Conservation (phyloP, 2,797 vertebrate genomes). For the Lacerta viridis region DNA sequence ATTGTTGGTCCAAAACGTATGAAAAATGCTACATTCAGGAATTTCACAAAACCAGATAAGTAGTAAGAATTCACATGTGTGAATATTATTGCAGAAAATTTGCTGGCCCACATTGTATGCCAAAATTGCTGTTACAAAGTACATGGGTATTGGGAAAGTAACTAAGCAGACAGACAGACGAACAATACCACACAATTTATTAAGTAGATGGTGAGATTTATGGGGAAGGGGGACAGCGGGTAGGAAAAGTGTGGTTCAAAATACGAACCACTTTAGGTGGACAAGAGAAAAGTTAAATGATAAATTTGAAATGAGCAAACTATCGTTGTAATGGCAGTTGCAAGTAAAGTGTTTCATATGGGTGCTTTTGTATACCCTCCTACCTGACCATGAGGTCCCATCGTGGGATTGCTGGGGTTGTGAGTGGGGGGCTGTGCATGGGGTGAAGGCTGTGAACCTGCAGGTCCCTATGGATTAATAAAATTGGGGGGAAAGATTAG, state of each 20-base stretch:
- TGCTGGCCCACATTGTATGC: neutral
- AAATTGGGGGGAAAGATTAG: constrained; percentile 47
- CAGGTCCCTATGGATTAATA: constrained; percentile 41
- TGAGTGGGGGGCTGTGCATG: constrained; percentile 30
- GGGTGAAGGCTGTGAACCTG: constrained; percentile 51
- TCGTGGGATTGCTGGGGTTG: constrained; percentile 60
- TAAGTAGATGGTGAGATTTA: constrained; percentile 36
- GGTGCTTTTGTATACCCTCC: constrained; percentile 15
- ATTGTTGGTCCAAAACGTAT: neutral
- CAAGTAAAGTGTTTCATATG: constrained; percentile 4
- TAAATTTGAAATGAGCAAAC: constrained; percentile 33
- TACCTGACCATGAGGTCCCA: constrained; percentile 52
- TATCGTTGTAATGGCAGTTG: constrained; percentile 26
- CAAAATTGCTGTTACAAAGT: constrained; percentile 10
- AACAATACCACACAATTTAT: constrained; percentile 24
- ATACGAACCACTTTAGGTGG: constrained; percentile 30
- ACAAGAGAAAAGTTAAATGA: constrained; percentile 35
- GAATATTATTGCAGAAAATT: neutral
- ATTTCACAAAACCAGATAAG: neutral
- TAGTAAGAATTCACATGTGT: neutral
- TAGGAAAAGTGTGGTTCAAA: constrained; percentile 43
- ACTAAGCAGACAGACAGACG: constrained; percentile 30
- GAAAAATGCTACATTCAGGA: neutral
- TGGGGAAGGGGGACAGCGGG: neutral
- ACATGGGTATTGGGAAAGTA: neutral